A percentile compares a stretch with the other conserved stretches of the same genome.
Evolutionary conservation across 2,113 vertebrate species (phyloP).

Genomic region (Gymnogyps californianus): DNA sequence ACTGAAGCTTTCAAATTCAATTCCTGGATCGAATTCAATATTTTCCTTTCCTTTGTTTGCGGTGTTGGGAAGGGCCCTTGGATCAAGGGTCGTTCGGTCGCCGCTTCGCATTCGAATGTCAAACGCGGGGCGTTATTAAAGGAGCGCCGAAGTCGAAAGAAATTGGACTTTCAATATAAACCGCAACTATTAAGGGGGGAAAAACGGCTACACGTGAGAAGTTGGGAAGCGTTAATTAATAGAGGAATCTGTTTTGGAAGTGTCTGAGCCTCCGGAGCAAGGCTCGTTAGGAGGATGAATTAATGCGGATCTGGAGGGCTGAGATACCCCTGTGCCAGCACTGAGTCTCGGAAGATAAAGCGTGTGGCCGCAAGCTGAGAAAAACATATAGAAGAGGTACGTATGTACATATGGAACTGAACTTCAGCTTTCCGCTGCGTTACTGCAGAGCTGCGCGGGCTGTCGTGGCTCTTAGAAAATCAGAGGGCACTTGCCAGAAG

Average conservation of each 20-base stretch:
- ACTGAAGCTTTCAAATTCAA: neutral
- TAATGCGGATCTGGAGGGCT: neutral
- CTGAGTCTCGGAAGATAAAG: neutral
- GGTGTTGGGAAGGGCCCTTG: neutral
- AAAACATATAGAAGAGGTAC: too few relatives aligned
- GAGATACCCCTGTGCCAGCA: neutral
- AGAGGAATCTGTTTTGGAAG: too few relatives aligned
- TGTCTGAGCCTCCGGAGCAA: neutral
- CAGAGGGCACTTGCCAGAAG: neutral
- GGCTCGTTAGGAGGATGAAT: neutral
- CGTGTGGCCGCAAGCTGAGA: neutral
- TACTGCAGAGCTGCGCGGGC: neutral
- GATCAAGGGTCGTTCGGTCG: neutral
- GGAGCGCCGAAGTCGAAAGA: accelerated
- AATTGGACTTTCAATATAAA: neutral
- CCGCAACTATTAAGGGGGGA: accelerated
- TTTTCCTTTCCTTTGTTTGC: neutral
- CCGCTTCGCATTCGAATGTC: neutral
- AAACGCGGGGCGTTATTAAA: neutral
- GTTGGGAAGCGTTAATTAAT: neutral
- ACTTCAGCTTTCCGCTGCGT: neutral
- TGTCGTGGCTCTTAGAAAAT: neutral
- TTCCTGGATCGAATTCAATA: neutral
- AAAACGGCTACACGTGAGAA: accelerated
- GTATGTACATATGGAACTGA: too few relatives aligned